Evolutionary conservation across 2,113 vertebrate genomes (phyloP).

Genomic region (Tretioscincus oriximinensis): DNA sequence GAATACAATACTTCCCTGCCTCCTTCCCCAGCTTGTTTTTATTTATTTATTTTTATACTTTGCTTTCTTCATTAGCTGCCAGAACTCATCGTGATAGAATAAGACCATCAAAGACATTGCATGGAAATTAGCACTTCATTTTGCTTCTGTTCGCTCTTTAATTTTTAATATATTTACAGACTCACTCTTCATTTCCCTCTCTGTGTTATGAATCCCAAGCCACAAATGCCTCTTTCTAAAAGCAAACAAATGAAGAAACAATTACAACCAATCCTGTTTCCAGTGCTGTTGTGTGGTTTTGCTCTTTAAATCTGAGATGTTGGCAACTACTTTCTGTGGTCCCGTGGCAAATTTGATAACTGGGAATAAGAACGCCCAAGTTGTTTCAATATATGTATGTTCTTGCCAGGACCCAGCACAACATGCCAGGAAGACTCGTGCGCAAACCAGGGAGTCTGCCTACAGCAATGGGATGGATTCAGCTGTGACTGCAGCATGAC

Average conservation of each 20-base stretch:
- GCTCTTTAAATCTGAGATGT: constrained; percentile 66
- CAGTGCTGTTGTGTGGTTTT: constrained; percentile 49
- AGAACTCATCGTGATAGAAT: constrained; percentile 49
- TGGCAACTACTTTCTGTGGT: constrained; percentile 74
- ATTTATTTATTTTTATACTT: constrained; percentile 50
- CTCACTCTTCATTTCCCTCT: background rate
- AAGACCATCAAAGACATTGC: constrained; percentile 39
- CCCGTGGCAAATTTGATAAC: constrained; percentile 2
- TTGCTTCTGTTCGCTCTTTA: constrained; percentile 51
- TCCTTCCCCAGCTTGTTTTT: constrained; percentile 47
- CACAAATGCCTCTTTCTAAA: constrained; percentile 30
- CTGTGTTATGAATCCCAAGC: background rate
- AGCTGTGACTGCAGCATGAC: constrained; percentile 99
- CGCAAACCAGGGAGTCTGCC: constrained; percentile 96
- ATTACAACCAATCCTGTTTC: background rate
- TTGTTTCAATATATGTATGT: constrained; percentile 46
- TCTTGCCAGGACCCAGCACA: constrained; percentile 89
- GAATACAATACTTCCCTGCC: constrained; percentile 19
- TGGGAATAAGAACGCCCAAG: constrained; percentile 50
- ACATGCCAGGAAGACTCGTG: constrained; percentile 98
- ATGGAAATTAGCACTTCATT: constrained; percentile 28
- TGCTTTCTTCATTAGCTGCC: constrained; percentile 61
- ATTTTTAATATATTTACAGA: constrained; percentile 30
- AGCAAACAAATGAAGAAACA: constrained; percentile 7
- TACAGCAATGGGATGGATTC: constrained; percentile 98